Conservation (phyloP, 2,888 invertebrate species). For the Trissoscelio sp. region DNA sequence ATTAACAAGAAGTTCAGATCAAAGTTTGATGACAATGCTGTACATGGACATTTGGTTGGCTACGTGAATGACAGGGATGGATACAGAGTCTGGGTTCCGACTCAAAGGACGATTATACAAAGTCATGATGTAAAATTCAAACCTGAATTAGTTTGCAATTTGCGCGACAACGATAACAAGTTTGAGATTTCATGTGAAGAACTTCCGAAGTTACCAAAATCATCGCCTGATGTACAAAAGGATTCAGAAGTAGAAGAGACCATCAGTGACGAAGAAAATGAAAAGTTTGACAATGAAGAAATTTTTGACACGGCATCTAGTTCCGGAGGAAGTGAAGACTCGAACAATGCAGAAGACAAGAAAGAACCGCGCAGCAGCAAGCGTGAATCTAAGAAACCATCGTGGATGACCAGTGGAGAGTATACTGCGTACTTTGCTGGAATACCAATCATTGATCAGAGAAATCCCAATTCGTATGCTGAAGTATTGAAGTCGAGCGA, state of each 20-base stretch:
- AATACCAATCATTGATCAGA: not conserved
- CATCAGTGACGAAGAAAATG: not conserved
- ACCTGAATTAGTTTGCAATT: conserved; percentile 21
- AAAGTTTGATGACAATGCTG: conserved; percentile 74
- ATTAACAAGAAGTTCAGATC: not conserved
- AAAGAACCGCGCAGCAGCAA: not conserved
- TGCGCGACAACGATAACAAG: not conserved
- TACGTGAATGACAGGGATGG: conserved; percentile 59
- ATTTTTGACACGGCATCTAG: conserved; percentile 1
- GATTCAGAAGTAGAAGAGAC: not conserved
- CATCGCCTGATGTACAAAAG: not conserved
- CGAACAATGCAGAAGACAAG: conserved; percentile 24
- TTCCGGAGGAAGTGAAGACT: conserved; percentile 24
- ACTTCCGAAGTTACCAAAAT: too few species aligned
- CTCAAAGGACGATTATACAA: conserved; percentile 30
- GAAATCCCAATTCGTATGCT: conserved; percentile 7
- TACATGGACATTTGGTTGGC: conserved; percentile 70
- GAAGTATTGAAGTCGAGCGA: conserved; percentile 33
- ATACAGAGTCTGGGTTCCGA: conserved; percentile 49
- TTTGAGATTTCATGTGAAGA: conserved; percentile 7
- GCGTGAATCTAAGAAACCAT: conserved; percentile 29
- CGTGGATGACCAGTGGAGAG: conserved; percentile 20
- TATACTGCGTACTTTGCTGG: conserved; percentile 30
- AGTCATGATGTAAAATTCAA: conserved; percentile 57
- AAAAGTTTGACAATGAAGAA: conserved; percentile 1